Conservation (phyloP, 2,797 vertebrate species). For the Spatula clypeata region DNA sequence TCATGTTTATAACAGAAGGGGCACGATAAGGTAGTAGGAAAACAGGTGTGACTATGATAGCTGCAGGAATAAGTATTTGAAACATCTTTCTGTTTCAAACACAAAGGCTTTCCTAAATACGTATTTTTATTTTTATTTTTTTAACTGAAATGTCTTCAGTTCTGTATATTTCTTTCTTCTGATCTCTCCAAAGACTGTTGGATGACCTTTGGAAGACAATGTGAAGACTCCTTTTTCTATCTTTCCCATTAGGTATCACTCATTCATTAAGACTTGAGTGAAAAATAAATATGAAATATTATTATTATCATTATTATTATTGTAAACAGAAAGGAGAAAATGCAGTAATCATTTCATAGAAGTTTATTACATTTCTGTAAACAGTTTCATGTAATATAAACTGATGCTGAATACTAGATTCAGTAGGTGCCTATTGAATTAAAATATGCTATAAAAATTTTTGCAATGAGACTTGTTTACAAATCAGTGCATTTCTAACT, state of each 20-base stretch:
- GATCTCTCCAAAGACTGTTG: neutral
- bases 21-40: neutral
- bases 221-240: fast-evolving
- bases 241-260: neutral
- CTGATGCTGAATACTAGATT: constrained; percentile 24
- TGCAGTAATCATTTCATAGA: neutral
- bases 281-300: neutral
- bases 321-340: neutral
- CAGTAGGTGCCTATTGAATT: neutral
- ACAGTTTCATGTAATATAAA: neutral
- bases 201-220: neutral
- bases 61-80: neutral
- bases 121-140: neutral
- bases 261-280: neutral
- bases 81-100: neutral
- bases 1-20: neutral
- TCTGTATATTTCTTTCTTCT: neutral
- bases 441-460: neutral
- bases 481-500: constrained; percentile 11
- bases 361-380: neutral
- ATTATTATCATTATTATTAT: too few relatives aligned
- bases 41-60: neutral
- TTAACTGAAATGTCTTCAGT: neutral
- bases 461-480: neutral
- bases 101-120: neutral